Conservation (phyloP, 2,113 vertebrate species). For the Bostrychus sinensis region DNA sequence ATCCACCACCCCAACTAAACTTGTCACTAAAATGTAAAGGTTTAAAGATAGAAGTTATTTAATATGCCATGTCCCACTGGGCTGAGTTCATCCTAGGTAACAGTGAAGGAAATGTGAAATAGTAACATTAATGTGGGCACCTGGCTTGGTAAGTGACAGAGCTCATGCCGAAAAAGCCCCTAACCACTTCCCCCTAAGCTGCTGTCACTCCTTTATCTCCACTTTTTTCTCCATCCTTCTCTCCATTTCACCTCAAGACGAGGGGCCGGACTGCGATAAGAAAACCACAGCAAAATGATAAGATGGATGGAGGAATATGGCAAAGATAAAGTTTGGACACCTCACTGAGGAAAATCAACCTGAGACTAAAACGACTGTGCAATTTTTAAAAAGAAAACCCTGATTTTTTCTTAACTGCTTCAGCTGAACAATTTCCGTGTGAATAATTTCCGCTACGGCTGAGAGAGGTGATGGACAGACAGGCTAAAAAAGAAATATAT, state of each 20-base stretch:
- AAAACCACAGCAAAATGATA: conserved; percentile 32
- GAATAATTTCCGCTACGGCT: conserved; percentile 49
- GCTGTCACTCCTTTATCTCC: conserved; percentile 66
- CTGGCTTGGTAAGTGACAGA: neutral
- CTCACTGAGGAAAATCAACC: conserved; percentile 9
- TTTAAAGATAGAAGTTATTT: too few relatives aligned
- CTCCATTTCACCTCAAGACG: conserved; percentile 53
- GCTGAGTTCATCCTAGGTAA: neutral
- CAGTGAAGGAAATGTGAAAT: conserved; percentile 1
- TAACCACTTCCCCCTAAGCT: conserved; percentile 46
- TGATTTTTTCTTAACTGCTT: conserved; percentile 52
- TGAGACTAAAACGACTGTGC: conserved; percentile 23
- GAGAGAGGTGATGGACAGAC: conserved; percentile 53
- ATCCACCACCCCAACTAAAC: too few relatives aligned
- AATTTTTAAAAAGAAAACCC: conserved; percentile 55
- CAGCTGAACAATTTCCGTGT: conserved; percentile 38
- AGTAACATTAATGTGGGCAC: neutral
- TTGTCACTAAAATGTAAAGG: too few relatives aligned
- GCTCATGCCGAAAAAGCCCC: conserved; percentile 16
- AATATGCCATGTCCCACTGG: too few relatives aligned
- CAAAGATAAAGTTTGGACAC: conserved; percentile 45
- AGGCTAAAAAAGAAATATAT: neutral
- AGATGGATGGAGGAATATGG: conserved; percentile 35
- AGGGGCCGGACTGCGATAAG: conserved; percentile 58
- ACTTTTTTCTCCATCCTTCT: conserved; percentile 36